phyloP scores from a whole-genome alignment of 2,888 invertebrate genomes.

The Oegoconia quadripuncta region DNA sequence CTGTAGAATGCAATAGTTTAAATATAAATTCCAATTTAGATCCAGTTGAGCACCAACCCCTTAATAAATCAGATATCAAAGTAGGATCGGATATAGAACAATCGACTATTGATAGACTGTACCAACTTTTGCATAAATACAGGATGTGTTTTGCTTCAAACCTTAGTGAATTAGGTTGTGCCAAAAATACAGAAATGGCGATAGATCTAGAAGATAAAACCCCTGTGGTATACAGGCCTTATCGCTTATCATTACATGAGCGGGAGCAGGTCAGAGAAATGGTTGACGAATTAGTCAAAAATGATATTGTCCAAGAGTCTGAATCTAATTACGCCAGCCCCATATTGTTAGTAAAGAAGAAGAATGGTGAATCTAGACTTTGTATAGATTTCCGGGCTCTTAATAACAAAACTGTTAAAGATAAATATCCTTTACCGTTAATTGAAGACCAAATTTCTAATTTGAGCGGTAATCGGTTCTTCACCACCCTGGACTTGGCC shows the following conservation, averaged over 20 bases:
- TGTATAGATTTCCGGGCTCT: constrained; percentile 24
- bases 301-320: constrained; percentile 21
- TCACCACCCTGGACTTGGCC: constrained; percentile 18
- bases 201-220: constrained; percentile 17
- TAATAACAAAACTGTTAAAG: constrained; percentile 16
- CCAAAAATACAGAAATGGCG: constrained; percentile 18
- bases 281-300: constrained; percentile 20
- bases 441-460: constrained; percentile 6
- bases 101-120: constrained; percentile 1
- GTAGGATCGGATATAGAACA: neutral
- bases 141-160: constrained; percentile 16
- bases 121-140: constrained; percentile 5
- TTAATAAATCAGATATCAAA: too few species aligned
- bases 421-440: constrained; percentile 20
- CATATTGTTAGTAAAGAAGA: constrained; percentile 24
- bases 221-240: constrained; percentile 23
- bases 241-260: constrained; percentile 18
- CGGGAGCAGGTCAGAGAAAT: constrained; percentile 14
- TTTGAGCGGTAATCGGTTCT: constrained; percentile 10
- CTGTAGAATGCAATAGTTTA: neutral
- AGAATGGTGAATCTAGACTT: constrained; percentile 19
- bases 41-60: too few species aligned
- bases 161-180: constrained; percentile 17
- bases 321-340: constrained; percentile 26
- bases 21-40: too few species aligned